phyloP scores from a whole-genome alignment of 2,113 vertebrate species.

The Anoplopoma fimbria region DNA sequence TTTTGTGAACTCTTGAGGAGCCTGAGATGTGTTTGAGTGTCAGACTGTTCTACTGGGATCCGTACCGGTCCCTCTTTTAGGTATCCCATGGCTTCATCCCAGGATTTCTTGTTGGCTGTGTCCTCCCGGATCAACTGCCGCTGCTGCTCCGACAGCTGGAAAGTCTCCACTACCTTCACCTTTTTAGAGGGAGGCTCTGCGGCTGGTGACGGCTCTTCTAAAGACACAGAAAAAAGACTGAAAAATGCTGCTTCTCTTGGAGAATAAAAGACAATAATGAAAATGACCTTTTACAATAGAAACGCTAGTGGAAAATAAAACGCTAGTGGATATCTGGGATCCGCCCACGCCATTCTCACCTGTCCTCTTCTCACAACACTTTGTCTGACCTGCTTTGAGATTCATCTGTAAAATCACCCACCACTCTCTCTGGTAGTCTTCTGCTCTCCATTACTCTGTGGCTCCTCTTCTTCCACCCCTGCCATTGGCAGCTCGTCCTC shows the following conservation, averaged over 20 bases:
- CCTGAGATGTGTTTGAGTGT: background rate
- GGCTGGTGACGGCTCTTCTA: constrained; percentile 52
- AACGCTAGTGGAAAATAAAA: background rate
- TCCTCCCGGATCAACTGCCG: constrained; percentile 92
- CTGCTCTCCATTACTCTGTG: constrained; percentile 88
- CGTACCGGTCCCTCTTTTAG: constrained; percentile 95
- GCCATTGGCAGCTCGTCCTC: constrained; percentile 60
- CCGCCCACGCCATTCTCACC: constrained; percentile 36
- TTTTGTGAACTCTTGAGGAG: background rate
- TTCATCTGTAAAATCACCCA: constrained; percentile 71
- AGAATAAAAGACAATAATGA: background rate
- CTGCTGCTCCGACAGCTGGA: constrained; percentile 93
- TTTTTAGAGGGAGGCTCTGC: constrained; percentile 86
- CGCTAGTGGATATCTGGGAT: background rate
- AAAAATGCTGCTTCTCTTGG: background rate
- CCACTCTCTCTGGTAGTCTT: constrained; percentile 86
- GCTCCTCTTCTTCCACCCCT: constrained; percentile 61
- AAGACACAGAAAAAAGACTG: constrained; percentile 61
- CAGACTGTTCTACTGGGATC: constrained; percentile 11
- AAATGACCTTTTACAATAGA: background rate
- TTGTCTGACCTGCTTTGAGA: constrained; percentile 65
- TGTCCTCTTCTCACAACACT: constrained; percentile 59
- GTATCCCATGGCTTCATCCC: constrained; percentile 94
- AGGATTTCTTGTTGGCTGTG: constrained; percentile 93
- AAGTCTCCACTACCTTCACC: constrained; percentile 89